Evolutionary conservation across 2,888 invertebrate genomes (phyloP), one percentile per base, ranked within the genome.

Genomic region (Acanthosepion lycidas): DNA sequence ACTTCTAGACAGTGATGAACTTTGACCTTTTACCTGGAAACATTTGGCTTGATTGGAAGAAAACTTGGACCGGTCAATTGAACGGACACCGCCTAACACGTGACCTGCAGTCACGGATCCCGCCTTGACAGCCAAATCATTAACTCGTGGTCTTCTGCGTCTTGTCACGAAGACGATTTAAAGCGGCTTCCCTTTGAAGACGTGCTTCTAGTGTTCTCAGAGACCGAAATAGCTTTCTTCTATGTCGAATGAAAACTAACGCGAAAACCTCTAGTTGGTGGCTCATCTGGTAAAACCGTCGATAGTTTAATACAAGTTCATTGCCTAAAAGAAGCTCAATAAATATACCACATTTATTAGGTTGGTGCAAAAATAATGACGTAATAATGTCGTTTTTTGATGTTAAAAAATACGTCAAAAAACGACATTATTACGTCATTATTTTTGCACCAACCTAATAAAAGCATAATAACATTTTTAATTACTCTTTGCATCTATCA

Each of bases 191-290:
- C n/a, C n/a, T n/a, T n/a, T n/a, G n/a, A 78, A 78, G 78, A n/a
- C 78, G n/a, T 78, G 78, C 26, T 42, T 59, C 23, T 78, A n/a
- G 9, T 78, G 0, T 15, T 78, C 78, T 78, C 12, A 78, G 12
- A n/a, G 78, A n/a, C n/a, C n/a, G n/a, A 78, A 78, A 78, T 78
- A 78, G n/a, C n/a, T 78, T 78, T 78, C 59, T 59, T 78, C 78
- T n/a, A 18, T 78, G 78, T n/a, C 59, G 23, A 59, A 59, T 59
- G 55, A 55, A 28, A 28, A 28, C 26, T 78, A 28, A 23, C 5
- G 28, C 12, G 28, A 28, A 12, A 3, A 28, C 26, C 55, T 4
- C 15, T 1, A 55, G 55, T 55, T 55, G 3, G 8, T 28, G 6
- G 78, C 78, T 28, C 28, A 78, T 9, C 8, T 78, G 9, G 78